phyloP scores from a whole-genome alignment of 2,113 vertebrate species.

The Gnathonemus longibarbis region DNA sequence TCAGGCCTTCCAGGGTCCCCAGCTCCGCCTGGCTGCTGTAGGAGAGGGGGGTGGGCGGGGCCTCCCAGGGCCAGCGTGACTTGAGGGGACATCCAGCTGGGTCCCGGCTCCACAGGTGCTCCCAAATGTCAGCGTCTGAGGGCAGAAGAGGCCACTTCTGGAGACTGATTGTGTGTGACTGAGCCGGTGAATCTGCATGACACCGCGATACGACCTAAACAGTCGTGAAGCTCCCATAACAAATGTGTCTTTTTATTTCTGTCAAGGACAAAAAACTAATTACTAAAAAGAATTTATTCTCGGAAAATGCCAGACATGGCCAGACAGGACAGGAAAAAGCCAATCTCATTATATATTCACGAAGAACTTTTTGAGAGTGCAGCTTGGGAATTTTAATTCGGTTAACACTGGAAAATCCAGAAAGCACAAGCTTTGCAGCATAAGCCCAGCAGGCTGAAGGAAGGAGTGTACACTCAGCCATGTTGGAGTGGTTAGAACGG shows the following conservation, averaged over 20 bases:
- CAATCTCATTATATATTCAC: background rate
- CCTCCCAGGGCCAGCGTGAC: conserved; percentile 32
- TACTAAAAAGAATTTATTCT: background rate
- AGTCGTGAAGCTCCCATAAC: background rate
- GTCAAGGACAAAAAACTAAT: background rate
- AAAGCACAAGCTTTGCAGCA: conserved; percentile 21
- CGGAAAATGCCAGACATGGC: background rate
- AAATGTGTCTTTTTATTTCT: background rate
- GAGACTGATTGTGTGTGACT: conserved; percentile 40
- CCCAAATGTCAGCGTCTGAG: conserved; percentile 55
- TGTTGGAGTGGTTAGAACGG: background rate
- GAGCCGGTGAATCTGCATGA: background rate
- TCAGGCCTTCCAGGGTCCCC: conserved; percentile 60
- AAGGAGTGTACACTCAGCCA: background rate
- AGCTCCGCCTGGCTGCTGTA: conserved; percentile 72
- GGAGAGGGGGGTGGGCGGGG: conserved; percentile 44
- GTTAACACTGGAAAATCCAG: conserved; percentile 31
- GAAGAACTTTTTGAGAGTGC: background rate
- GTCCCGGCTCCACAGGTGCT: conserved; percentile 36
- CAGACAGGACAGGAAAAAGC: background rate
- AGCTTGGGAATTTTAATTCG: background rate
- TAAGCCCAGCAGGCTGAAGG: background rate
- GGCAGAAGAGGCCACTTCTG: conserved; percentile 34
- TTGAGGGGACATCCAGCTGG: conserved; percentile 30
- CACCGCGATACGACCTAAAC: background rate